Evolutionary conservation across 1,140 invertebrate species (phyloP), one percentile per base, ranked within the genome.

Genomic region (Drosophila quadrilineata): DNA sequence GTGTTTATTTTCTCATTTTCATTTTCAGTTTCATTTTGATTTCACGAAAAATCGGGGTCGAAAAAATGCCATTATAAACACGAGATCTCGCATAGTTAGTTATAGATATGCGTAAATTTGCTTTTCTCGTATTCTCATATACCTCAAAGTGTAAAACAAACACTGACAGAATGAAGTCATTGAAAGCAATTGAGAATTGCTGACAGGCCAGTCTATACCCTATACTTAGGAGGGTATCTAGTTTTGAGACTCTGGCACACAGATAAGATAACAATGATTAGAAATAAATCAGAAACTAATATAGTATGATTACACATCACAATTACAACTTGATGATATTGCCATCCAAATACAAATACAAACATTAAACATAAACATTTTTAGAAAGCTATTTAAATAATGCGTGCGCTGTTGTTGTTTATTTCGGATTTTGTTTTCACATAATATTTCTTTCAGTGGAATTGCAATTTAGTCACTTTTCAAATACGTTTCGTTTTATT

Each of bases 391-490:
- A 31, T n/a, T 31, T 17, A 28, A n/a, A 16, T 12, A 17, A 28
- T 9, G n/a, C n/a, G n/a, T n/a, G n/a, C n/a, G n/a, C n/a, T n/a
- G n/a, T n/a, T n/a, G n/a, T 29, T 17, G n/a, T 28, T 29, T 46
- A 19, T 19, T 31, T 1, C 19, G 6, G 1, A 3, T 40, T 52
- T 29, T 26, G 1, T 41, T 52, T 29, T 53, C 16, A 29, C 35
- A 38, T 22, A 22, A 12, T 28, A 29, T 40, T 53, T 53, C 24
- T 53, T 17, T 53, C 36, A 53, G 50, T 40, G 35, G 12, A 53
- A 53, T 24, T 53, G 50, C 50, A 53, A n/a, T 53, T 40, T 53
- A 53, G 50, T 53, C 50, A 53, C 50, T 40, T n/a, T 53, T 53
- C 29, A 53, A 53, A 41, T 53, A 53, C 36, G 50, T 53, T 28